These are phyloP conservation scores for Holacanthella duospinosa DNA, from an alignment of 2,888 invertebrate genomes.

Conservation along the genomic window DNA sequence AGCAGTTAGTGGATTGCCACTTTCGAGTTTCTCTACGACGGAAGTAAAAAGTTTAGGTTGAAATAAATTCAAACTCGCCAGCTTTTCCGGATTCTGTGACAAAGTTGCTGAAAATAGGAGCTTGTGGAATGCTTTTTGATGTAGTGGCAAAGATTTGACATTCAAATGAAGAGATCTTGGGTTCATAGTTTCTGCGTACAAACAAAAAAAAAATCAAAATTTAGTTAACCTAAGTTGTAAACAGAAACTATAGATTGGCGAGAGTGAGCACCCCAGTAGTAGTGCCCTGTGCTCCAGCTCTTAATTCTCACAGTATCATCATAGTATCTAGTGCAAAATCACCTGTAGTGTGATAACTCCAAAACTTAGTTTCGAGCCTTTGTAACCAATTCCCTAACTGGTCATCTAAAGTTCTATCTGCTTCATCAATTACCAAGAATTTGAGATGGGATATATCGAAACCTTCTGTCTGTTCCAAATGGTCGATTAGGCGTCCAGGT, in stretches of 20 bases:
- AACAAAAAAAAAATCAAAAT: no score
- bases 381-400: slow-evolving; percentile 84
- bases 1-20: not conserved
- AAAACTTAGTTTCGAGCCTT: slow-evolving; percentile 61
- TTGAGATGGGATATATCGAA: slow-evolving; percentile 60
- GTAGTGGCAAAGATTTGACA: slow-evolving; percentile 45
- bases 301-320: no score
- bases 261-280: no score
- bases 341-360: slow-evolving; percentile 38
- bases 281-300: no score
- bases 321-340: no score
- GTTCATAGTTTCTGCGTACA: slow-evolving; percentile 37
- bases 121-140: slow-evolving; percentile 63
- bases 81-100: slow-evolving; percentile 89
- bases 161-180: slow-evolving; percentile 46
- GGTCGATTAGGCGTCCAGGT: slow-evolving; percentile 84
- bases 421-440: slow-evolving; percentile 90
- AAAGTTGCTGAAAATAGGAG: slow-evolving; percentile 94
- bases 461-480: slow-evolving; percentile 70
- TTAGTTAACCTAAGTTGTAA: no score
- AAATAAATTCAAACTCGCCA: slow-evolving; percentile 77
- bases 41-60: slow-evolving; percentile 85
- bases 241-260: no score
- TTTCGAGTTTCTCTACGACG: slow-evolving; percentile 41
- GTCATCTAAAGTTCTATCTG: slow-evolving; percentile 86